Conservation (phyloP, 2,113 vertebrate genomes). For the Indicator indicator region DNA sequence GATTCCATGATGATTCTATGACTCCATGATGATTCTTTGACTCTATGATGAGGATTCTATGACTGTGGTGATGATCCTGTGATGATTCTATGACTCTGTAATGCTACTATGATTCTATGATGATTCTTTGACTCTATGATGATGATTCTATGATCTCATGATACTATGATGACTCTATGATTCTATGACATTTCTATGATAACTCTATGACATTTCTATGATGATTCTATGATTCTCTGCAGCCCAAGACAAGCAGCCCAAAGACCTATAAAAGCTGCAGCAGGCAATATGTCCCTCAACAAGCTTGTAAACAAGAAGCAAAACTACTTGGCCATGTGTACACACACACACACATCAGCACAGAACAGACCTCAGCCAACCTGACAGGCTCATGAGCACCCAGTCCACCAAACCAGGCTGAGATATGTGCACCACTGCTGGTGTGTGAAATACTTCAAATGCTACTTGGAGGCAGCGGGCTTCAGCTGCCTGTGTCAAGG, state of each 20-base stretch:
- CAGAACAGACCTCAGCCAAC: conserved; percentile 7
- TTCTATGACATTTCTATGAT: too few species aligned
- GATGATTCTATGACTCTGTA: too few species aligned
- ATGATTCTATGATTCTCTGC: too few species aligned
- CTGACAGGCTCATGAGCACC: conserved; percentile 19
- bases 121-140: too few species aligned
- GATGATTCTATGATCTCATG: too few species aligned
- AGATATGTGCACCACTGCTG: conserved; percentile 52
- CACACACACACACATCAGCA: neutral
- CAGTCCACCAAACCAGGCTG: conserved; percentile 30
- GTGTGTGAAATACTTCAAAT: conserved; percentile 67
- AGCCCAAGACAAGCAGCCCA: neutral
- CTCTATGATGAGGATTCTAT: too few species aligned
- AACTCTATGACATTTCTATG: too few species aligned
- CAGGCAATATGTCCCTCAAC: neutral
- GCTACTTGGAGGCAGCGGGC: conserved; percentile 37
- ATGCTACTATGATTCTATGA: too few species aligned
- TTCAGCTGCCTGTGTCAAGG: conserved; percentile 58
- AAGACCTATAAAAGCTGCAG: neutral
- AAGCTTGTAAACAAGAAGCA: neutral
- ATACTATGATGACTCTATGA: too few species aligned
- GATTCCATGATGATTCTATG: too few species aligned
- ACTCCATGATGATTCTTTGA: too few species aligned
- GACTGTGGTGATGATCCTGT: too few species aligned
- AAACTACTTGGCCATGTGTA: neutral